These are phyloP conservation scores for Psittacula derbiana DNA, from an alignment of 2,797 vertebrate species.

Conservation along the genomic window DNA sequence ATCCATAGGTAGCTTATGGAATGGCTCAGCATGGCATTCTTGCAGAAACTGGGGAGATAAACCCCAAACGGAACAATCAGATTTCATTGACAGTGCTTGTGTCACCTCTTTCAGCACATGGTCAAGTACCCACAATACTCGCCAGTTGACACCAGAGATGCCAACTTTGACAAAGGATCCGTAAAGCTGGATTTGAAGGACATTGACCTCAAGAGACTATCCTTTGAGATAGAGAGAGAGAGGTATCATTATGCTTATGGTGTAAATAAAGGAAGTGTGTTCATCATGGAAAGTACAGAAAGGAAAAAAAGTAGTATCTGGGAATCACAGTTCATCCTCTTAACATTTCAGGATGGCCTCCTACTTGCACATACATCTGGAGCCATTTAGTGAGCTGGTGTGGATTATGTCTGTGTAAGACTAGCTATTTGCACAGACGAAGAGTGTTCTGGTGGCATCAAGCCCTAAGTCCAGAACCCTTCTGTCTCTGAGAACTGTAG, in stretches of 20 bases:
- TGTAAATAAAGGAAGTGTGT: not conserved
- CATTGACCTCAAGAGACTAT: conserved; percentile 91
- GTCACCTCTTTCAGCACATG: conserved; percentile 36
- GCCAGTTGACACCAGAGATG: conserved; percentile 75
- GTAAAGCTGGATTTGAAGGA: conserved; percentile 87
- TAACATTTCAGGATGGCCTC: not conserved
- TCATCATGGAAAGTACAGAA: not conserved
- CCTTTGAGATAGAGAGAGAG: conserved; percentile 93
- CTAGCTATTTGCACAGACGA: not conserved
- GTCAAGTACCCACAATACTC: conserved; percentile 77
- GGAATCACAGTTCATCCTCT: not conserved
- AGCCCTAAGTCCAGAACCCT: not conserved
- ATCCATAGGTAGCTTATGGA: not conserved
- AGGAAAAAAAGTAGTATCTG: not conserved
- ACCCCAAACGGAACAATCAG: not conserved
- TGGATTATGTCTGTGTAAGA: not conserved
- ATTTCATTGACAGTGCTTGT: not conserved
- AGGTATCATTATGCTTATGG: conserved; percentile 69
- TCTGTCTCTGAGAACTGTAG: not conserved
- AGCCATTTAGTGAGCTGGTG: not conserved
- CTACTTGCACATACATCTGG: not conserved
- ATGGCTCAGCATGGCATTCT: not conserved
- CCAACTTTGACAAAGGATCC: conserved; percentile 75
- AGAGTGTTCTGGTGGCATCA: not conserved
- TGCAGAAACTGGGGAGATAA: not conserved